Percentiles rank a stretch among this genome's conserved stretches.
These are phyloP conservation scores for Rhagophthalmus giganteus DNA, from an alignment of 2,888 invertebrate species.

Conservation along the genomic window DNA sequence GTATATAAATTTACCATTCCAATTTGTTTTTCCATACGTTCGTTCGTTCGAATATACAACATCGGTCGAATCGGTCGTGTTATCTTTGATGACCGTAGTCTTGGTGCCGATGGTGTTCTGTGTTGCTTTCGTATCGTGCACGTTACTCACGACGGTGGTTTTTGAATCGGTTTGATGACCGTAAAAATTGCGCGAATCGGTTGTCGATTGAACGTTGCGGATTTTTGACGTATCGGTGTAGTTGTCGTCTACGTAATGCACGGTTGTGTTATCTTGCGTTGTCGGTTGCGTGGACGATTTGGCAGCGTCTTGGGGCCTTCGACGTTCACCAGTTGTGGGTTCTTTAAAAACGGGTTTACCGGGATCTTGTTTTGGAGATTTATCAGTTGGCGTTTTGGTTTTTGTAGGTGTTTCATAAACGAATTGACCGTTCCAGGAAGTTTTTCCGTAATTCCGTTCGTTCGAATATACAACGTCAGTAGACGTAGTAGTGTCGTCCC, in stretches of 20 bases:
- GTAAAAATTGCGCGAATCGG: conserved; percentile 25
- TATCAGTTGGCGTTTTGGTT: neutral
- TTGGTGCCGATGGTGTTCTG: conserved; percentile 52
- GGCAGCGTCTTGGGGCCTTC: too few species aligned
- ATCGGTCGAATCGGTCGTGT: conserved; percentile 33
- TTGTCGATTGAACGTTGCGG: conserved; percentile 37
- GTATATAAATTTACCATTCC: conserved; percentile 51
- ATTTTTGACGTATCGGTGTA: conserved; percentile 44
- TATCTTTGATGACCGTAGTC: conserved; percentile 58
- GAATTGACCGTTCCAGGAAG: conserved; percentile 54
- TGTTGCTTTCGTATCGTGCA: conserved; percentile 49
- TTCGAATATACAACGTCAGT: conserved; percentile 51
- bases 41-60: conserved; percentile 51
- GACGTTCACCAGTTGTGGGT: conserved; percentile 2
- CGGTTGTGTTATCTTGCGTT: neutral
- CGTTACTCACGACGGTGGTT: conserved; percentile 45
- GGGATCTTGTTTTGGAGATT: neutral
- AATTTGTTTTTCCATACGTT: conserved; percentile 53
- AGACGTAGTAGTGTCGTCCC: conserved; percentile 57
- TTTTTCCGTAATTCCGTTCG: conserved; percentile 53
- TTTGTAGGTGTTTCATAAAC: conserved; percentile 31
- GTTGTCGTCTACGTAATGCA: conserved; percentile 40
- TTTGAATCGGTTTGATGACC: conserved; percentile 45
- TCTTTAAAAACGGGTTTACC: too few species aligned
- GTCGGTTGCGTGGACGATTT: too few species aligned